These are phyloP conservation scores for Trematomus bernacchii DNA, from an alignment of 2,797 vertebrate species.

Conservation along the genomic window DNA sequence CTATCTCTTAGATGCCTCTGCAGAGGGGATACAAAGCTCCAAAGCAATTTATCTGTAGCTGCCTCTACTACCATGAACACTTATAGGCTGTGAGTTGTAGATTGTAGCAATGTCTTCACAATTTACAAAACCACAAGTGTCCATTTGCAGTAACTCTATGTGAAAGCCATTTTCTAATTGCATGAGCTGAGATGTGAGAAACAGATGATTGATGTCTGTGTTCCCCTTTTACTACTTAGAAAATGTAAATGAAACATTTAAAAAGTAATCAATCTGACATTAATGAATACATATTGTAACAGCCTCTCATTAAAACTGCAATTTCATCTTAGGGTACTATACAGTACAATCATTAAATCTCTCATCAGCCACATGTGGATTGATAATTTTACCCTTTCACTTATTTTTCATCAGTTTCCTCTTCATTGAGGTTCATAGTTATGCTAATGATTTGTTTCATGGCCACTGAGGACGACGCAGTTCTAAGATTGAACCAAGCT, in stretches of 20 bases:
- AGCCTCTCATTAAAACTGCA: slow-evolving; percentile 6
- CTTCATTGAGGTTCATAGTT: not conserved
- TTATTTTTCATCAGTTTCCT: slow-evolving; percentile 24
- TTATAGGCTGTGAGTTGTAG: slow-evolving; percentile 1
- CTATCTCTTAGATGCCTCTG: not conserved
- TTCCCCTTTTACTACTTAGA: not conserved
- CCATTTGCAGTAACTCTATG: not conserved
- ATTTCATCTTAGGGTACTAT: not conserved
- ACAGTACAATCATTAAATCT: slow-evolving; percentile 6
- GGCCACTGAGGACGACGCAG: not conserved
- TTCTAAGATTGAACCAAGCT: slow-evolving; percentile 19
- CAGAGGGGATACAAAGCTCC: slow-evolving; percentile 18
- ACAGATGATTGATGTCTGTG: not conserved
- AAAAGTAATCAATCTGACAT: slow-evolving; percentile 18
- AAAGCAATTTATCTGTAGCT: slow-evolving; percentile 4
- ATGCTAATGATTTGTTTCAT: slow-evolving; percentile 28
- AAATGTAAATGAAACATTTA: not conserved
- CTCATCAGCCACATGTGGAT: slow-evolving; percentile 16
- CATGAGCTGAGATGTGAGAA: slow-evolving; percentile 5
- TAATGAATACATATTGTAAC: not conserved
- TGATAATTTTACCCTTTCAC: not conserved
- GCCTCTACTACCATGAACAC: slow-evolving; percentile 1
- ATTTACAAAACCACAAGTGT: not conserved
- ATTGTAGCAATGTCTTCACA: slow-evolving; percentile 9
- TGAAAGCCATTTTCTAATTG: not conserved